Evolutionary conservation across 2,797 vertebrate species (phyloP).

Genomic region (Argya squamiceps): DNA sequence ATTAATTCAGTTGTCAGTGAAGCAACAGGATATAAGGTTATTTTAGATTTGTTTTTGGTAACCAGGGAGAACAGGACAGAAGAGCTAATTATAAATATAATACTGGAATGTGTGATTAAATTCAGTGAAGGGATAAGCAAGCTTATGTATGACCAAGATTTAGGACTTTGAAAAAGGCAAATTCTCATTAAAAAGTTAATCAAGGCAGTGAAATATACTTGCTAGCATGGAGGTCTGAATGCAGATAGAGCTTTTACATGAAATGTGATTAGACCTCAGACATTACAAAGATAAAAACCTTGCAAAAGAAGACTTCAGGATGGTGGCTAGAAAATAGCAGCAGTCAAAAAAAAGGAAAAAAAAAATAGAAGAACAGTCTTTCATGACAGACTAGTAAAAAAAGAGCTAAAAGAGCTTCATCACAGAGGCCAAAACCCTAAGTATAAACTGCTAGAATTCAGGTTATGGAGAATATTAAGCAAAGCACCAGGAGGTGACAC

Average conservation of each 20-base stretch:
- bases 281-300: neutral
- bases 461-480: neutral
- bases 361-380: neutral
- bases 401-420: neutral
- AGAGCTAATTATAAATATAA: conserved; percentile 1
- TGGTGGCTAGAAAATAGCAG: neutral
- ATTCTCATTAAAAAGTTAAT: neutral
- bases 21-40: neutral
- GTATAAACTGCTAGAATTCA: neutral
- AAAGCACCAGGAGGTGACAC: neutral
- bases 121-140: neutral
- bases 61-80: neutral
- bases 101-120: neutral
- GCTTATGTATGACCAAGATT: neutral
- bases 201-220: neutral
- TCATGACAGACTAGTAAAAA: neutral
- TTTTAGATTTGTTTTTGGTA: neutral
- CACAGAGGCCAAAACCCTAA: neutral
- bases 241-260: neutral
- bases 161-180: neutral
- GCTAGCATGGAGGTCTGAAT: neutral
- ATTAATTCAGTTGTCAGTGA: neutral
- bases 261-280: neutral
- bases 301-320: neutral
- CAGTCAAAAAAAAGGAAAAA: neutral